phyloP scores from a whole-genome alignment of 2,888 invertebrate species.

The Blastobasis lacticolella region DNA sequence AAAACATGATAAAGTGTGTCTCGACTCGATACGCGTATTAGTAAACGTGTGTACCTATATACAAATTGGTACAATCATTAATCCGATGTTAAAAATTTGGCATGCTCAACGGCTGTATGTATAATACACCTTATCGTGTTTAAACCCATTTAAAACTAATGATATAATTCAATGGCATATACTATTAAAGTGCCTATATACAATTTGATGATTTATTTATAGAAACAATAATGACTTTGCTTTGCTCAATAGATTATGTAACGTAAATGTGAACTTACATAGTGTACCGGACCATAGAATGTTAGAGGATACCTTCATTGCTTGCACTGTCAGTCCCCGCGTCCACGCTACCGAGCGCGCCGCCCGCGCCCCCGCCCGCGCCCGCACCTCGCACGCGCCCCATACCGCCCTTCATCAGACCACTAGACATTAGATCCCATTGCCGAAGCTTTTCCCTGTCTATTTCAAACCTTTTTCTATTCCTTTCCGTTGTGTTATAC shows the following conservation, averaged over 20 bases:
- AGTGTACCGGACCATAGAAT: constrained; percentile 59
- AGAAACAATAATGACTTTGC: constrained; percentile 52
- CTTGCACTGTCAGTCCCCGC: constrained; percentile 63
- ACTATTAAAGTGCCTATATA: constrained; percentile 42
- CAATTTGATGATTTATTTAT: constrained; percentile 15
- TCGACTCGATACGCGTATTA: constrained; percentile 27
- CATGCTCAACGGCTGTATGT: constrained; percentile 35
- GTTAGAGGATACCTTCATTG: constrained; percentile 71
- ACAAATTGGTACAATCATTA: constrained; percentile 14
- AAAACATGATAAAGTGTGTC: constrained; percentile 60
- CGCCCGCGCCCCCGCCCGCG: constrained; percentile 45
- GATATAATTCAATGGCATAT: neutral
- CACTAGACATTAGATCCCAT: constrained; percentile 93
- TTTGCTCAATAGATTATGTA: constrained; percentile 32
- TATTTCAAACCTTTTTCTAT: constrained; percentile 75
- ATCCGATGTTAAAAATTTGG: constrained; percentile 9
- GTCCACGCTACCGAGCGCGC: constrained; percentile 54
- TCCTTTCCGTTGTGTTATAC: constrained; percentile 20
- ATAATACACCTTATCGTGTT: constrained; percentile 60
- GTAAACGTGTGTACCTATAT: constrained; percentile 30
- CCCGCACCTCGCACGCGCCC: constrained; percentile 56
- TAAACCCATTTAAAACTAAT: constrained; percentile 24
- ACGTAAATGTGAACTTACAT: constrained; percentile 20
- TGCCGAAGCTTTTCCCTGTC: constrained; percentile 90
- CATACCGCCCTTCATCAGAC: constrained; percentile 73